phyloP scores from a whole-genome alignment of 2,888 invertebrate genomes.

The Bombylius major region DNA sequence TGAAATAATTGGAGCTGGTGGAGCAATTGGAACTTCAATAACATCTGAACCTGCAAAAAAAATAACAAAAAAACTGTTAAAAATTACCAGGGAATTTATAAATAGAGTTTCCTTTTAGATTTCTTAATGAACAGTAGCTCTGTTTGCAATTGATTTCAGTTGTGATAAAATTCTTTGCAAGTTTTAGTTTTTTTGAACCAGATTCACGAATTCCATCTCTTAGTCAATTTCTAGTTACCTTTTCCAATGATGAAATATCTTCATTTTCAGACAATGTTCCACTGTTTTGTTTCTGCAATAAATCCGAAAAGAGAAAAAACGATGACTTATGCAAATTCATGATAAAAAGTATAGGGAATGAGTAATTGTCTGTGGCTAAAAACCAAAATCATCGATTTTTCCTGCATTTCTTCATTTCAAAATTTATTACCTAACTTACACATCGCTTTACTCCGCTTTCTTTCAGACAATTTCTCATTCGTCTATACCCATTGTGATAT shows the following conservation, averaged over 20 bases:
- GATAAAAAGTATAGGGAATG: constrained; percentile 3
- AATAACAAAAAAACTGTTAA: neutral
- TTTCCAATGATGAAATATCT: too few relatives aligned
- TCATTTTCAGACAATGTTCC: neutral
- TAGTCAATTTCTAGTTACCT: too few relatives aligned
- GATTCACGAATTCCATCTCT: too few relatives aligned
- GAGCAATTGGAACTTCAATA: constrained; percentile 34
- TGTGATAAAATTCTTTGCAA: neutral
- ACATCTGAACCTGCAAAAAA: constrained; percentile 35
- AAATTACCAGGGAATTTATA: neutral
- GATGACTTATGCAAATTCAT: constrained; percentile 10
- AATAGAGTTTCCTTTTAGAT: too few relatives aligned
- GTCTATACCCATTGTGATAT: neutral
- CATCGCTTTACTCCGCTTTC: constrained; percentile 9
- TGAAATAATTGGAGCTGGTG: constrained; percentile 15
- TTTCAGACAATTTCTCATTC: constrained; percentile 7
- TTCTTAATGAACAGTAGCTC: too few relatives aligned
- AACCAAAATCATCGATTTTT: too few relatives aligned
- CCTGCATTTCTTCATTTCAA: neutral
- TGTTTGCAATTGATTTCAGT: neutral
- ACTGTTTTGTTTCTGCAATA: neutral
- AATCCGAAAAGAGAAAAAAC: constrained; percentile 4
- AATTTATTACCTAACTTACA: neutral
- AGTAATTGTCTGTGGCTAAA: constrained; percentile 2
- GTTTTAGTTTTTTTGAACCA: too few relatives aligned